These are phyloP conservation scores for Rugalucina vietnamica DNA, from an alignment of 2,888 invertebrate genomes.

Conservation along the genomic window DNA sequence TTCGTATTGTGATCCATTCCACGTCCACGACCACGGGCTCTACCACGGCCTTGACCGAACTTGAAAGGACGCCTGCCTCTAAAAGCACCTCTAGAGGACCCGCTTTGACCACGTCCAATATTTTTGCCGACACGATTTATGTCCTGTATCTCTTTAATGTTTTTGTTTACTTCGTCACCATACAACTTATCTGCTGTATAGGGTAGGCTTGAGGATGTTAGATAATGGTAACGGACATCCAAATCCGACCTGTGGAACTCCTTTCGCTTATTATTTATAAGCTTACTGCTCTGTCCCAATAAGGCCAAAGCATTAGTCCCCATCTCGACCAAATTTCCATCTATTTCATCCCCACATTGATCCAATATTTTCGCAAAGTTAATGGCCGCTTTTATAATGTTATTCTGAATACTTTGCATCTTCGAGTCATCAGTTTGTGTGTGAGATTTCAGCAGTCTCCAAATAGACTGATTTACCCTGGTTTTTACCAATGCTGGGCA, in stretches of 20 bases:
- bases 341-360: neutral
- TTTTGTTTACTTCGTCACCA: no score
- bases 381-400: conserved; percentile 7
- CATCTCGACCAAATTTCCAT: neutral
- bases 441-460: neutral
- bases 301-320: conserved; percentile 16
- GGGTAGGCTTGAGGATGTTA: no score
- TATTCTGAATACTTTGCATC: conserved; percentile 7
- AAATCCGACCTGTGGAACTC: neutral
- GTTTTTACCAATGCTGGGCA: neutral
- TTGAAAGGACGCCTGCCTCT: neutral
- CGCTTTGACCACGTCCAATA: neutral
- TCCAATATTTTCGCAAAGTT: conserved; percentile 26
- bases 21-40: neutral
- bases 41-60: neutral
- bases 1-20: neutral
- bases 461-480: neutral
- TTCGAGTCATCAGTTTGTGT: conserved; percentile 16
- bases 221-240: neutral
- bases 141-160: neutral
- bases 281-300: conserved; percentile 17
- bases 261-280: conserved; percentile 1
- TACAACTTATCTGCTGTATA: no score
- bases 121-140: neutral
- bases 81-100: neutral